Percentiles rank a stretch among this genome's conserved stretches.
Conservation (phyloP, 2,113 vertebrate genomes). For the Campylorhamphus procurvoides region DNA sequence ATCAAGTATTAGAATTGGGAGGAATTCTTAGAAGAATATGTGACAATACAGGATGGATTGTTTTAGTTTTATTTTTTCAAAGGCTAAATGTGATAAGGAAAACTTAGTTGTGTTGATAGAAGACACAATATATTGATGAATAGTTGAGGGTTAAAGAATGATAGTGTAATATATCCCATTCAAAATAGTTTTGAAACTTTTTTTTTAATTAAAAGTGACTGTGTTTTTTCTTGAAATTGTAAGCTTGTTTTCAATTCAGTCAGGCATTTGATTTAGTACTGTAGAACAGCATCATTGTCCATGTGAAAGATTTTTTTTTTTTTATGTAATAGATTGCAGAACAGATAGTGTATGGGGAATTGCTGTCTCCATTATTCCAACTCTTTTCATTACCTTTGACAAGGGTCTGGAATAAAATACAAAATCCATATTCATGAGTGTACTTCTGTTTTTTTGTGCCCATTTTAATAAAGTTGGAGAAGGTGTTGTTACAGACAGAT, state of each 20-base stretch:
- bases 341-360: background rate
- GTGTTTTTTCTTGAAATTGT: background rate
- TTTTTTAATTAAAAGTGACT: background rate
- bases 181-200: background rate
- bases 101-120: background rate
- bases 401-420: background rate
- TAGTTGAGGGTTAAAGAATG: background rate
- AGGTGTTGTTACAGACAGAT: background rate
- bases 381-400: background rate
- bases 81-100: background rate
- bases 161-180: background rate
- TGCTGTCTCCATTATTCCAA: background rate
- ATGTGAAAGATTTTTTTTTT: background rate
- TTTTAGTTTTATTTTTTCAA: background rate
- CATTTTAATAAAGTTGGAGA: background rate
- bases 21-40: background rate
- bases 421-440: conserved; percentile 15
- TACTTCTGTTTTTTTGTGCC: background rate
- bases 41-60: background rate
- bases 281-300: background rate
- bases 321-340: background rate
- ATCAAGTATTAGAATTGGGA: background rate
- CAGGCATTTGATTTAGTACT: background rate
- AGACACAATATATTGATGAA: accelerated
- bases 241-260: background rate